Conservation (phyloP, 2,888 invertebrate genomes). For the Cataglyphis cursor region DNA sequence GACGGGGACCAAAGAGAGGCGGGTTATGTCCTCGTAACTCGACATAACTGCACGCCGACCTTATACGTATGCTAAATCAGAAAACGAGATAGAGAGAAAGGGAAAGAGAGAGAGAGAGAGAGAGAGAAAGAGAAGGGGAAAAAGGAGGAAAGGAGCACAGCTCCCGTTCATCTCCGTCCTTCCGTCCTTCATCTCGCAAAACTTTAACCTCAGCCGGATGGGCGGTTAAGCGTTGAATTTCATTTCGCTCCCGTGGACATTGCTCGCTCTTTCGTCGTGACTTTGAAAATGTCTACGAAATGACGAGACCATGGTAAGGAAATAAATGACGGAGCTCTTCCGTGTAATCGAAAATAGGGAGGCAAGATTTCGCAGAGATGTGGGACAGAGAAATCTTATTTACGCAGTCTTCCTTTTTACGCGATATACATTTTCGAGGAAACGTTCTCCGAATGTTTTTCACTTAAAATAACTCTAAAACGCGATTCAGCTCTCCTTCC, state of each 20-base stretch:
- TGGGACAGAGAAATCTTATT: not conserved
- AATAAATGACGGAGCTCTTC: slow-evolving; percentile 12
- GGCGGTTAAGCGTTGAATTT: slow-evolving; percentile 78
- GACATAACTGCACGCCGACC: slow-evolving; percentile 70
- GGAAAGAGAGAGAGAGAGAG: not conserved
- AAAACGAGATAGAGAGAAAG: slow-evolving; percentile 54
- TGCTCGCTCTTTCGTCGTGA: slow-evolving; percentile 29
- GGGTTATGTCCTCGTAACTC: slow-evolving; percentile 78
- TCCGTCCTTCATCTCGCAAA: slow-evolving; percentile 40
- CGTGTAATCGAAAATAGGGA: slow-evolving; percentile 15
- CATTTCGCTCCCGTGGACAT: slow-evolving; percentile 69
- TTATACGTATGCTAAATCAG: slow-evolving; percentile 77
- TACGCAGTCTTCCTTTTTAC: not conserved
- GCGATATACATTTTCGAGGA: not conserved
- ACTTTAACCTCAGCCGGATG: slow-evolving; percentile 4
- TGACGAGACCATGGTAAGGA: not conserved
- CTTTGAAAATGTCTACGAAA: slow-evolving; percentile 36
- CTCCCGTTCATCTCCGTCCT: slow-evolving; percentile 45
- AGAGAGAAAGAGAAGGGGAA: not conserved
- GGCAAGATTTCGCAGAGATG: slow-evolving; percentile 10
- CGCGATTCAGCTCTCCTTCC: not conserved
- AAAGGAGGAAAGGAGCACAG: not conserved
- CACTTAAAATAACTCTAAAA: not conserved
- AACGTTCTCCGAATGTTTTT: not conserved
- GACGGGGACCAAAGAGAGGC: slow-evolving; percentile 60